A percentile compares a stretch with the other conserved stretches of the same genome.
These are phyloP conservation scores for Lasioglossum morio DNA, from an alignment of 2,888 invertebrate species.

Conservation along the genomic window DNA sequence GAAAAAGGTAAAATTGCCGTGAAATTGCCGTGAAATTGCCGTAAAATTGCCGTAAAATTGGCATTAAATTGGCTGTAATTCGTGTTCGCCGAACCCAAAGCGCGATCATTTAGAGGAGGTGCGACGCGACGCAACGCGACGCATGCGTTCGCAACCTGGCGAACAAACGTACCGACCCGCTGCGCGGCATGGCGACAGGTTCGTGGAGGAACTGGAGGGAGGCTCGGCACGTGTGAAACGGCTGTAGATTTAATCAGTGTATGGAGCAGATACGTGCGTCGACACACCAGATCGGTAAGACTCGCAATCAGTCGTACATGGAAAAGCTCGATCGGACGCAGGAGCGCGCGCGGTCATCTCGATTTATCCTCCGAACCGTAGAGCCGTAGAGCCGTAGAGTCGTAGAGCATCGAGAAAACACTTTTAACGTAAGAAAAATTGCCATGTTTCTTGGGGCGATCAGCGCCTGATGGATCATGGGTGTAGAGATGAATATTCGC, in stretches of 20 bases:
- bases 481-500: not conserved
- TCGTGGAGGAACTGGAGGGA: constrained; percentile 35
- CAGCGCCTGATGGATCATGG: not conserved
- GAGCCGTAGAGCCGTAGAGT: too few relatives aligned
- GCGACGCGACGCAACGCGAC: constrained; percentile 64
- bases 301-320: not conserved
- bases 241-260: constrained; percentile 61
- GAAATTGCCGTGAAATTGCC: constrained; percentile 39
- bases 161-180: constrained; percentile 11
- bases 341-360: not conserved
- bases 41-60: constrained; percentile 23
- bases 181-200: not conserved
- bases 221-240: constrained; percentile 56
- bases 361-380: not conserved
- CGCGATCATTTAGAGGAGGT: constrained; percentile 35
- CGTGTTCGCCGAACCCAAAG: constrained; percentile 36
- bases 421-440: not conserved
- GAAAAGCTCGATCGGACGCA: not conserved
- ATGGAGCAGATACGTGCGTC: constrained; percentile 41
- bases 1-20: constrained; percentile 26
- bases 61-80: constrained; percentile 52
- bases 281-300: constrained; percentile 31
- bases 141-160: constrained; percentile 63
- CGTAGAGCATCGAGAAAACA: not conserved
- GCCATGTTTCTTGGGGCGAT: not conserved